Percentiles rank a stretch among this genome's conserved stretches.
phyloP scores from a whole-genome alignment of 2,113 vertebrate genomes.

The Cinclus mexicanus region DNA sequence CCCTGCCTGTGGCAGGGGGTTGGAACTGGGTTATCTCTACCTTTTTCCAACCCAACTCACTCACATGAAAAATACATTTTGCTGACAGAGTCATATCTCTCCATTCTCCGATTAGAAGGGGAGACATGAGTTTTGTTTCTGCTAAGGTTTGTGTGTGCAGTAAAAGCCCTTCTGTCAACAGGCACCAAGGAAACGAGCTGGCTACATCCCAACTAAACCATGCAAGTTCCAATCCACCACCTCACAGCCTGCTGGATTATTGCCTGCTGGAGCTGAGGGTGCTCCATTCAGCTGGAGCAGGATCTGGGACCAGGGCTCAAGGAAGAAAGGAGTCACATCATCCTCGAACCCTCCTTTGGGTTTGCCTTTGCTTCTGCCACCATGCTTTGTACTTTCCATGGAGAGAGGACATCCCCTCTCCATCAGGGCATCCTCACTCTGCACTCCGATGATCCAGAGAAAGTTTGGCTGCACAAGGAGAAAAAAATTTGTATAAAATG shows the following conservation, averaged over 20 bases:
- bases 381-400: background rate
- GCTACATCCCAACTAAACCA: background rate
- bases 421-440: background rate
- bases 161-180: conserved; percentile 39
- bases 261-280: background rate
- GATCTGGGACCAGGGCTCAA: background rate
- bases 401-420: background rate
- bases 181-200: conserved; percentile 18
- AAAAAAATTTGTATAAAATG: background rate
- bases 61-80: background rate
- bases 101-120: background rate
- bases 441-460: background rate
- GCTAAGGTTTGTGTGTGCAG: conserved; percentile 11
- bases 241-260: background rate
- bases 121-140: conserved; percentile 37
- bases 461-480: background rate
- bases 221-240: background rate
- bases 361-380: background rate
- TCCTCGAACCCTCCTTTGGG: background rate
- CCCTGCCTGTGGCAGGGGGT: background rate
- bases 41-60: background rate
- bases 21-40: background rate
- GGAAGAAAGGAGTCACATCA: background rate
- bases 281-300: background rate
- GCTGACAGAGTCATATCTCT: background rate